These are phyloP conservation scores for Clarias gariepinus DNA, from an alignment of 2,113 vertebrate genomes.

Conservation along the genomic window DNA sequence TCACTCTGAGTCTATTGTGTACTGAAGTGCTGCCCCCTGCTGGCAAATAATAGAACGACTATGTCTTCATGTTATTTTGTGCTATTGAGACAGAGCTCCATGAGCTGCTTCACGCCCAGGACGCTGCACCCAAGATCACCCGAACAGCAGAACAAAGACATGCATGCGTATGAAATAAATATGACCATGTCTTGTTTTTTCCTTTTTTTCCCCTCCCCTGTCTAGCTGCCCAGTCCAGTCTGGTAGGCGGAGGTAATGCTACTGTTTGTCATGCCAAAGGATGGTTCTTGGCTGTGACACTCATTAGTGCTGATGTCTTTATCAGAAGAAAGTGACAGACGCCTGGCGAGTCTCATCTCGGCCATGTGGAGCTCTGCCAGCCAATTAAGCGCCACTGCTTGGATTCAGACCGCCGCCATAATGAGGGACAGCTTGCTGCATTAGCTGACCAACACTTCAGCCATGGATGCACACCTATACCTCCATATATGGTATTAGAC, in stretches of 20 bases:
- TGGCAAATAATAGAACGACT: slow-evolving; percentile 52
- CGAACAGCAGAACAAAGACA: slow-evolving; percentile 52
- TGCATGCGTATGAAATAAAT: slow-evolving; percentile 38
- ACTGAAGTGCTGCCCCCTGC: slow-evolving; percentile 77
- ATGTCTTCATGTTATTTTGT: neutral
- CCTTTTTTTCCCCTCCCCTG: neutral
- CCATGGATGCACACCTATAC: slow-evolving; percentile 27
- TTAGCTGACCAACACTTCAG: slow-evolving; percentile 36
- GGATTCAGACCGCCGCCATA: slow-evolving; percentile 57
- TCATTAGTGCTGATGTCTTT: slow-evolving; percentile 72
- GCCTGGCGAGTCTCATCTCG: slow-evolving; percentile 59
- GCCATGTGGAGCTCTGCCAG: slow-evolving; percentile 68
- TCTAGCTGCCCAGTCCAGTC: slow-evolving; percentile 54
- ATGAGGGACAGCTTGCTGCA: slow-evolving; percentile 53
- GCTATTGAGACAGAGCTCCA: slow-evolving; percentile 14
- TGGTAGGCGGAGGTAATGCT: slow-evolving; percentile 71
- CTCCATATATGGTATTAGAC: too few relatives aligned
- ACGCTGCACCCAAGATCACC: neutral
- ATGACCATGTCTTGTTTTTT: neutral
- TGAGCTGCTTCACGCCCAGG: neutral
- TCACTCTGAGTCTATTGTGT: slow-evolving; percentile 48
- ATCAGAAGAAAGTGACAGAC: slow-evolving; percentile 72
- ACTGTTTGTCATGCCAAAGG: slow-evolving; percentile 75
- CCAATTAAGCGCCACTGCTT: slow-evolving; percentile 62
- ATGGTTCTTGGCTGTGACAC: slow-evolving; percentile 63